Percentiles rank a stretch among this genome's conserved stretches.
phyloP scores from a whole-genome alignment of 2,113 vertebrate genomes.

The Corydoras sp. region DNA sequence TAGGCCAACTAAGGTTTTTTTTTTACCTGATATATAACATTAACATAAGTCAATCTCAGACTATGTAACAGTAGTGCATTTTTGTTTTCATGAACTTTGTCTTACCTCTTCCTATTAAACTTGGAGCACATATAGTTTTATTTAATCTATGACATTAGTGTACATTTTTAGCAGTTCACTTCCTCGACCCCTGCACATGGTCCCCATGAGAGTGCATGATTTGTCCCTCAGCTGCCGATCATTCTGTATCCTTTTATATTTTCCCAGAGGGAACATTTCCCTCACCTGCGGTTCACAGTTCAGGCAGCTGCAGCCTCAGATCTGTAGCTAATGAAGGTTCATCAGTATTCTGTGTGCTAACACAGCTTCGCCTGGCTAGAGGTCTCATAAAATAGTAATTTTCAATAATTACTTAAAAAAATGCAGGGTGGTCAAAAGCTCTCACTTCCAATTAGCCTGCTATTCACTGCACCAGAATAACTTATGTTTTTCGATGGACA shows the following conservation, averaged over 20 bases:
- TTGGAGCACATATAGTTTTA: background rate
- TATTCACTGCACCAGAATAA: constrained; percentile 8
- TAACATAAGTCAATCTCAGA: too few species aligned
- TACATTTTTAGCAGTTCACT: constrained; percentile 6
- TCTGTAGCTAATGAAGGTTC: constrained; percentile 19
- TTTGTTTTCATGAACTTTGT: background rate
- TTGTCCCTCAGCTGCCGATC: constrained; percentile 14
- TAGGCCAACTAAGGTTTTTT: too few species aligned
- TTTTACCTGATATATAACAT: too few species aligned
- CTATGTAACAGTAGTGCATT: too few species aligned
- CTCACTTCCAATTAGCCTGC: constrained; percentile 21
- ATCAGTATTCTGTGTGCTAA: constrained; percentile 23
- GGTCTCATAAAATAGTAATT: constrained; percentile 34
- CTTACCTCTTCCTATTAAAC: background rate
- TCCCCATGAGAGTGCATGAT: constrained; percentile 10
- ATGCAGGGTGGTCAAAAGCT: constrained; percentile 21
- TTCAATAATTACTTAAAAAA: constrained; percentile 28
- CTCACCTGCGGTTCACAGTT: constrained; percentile 19
- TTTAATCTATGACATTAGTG: background rate
- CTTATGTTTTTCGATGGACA: background rate
- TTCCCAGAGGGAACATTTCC: background rate
- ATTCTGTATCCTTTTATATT: constrained; percentile 10
- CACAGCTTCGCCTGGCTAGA: constrained; percentile 12
- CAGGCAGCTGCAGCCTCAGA: constrained; percentile 19
- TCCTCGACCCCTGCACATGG: background rate